Conservation (phyloP, 1,140 invertebrate species). For the Drosophila kurseongensis region DNA sequence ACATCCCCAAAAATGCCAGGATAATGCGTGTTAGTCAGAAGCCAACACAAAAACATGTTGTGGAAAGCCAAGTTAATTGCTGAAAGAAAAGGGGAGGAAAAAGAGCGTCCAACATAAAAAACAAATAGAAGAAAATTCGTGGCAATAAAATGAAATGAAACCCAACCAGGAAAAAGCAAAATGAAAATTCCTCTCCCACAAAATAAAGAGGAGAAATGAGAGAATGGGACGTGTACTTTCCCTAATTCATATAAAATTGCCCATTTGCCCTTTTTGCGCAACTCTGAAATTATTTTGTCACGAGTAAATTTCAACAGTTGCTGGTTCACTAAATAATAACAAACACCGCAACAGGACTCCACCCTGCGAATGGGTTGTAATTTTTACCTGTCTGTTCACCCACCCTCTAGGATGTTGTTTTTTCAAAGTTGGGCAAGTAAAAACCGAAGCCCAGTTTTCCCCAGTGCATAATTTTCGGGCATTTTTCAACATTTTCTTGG, state of each 20-base stretch:
- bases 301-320: constrained; percentile 43
- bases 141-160: constrained; percentile 45
- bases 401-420: constrained; percentile 16
- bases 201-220: constrained; percentile 1
- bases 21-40: constrained; percentile 14
- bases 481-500: constrained; percentile 39
- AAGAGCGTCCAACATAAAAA: constrained; percentile 19
- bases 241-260: constrained; percentile 47
- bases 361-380: neutral
- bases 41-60: constrained; percentile 20
- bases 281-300: constrained; percentile 36
- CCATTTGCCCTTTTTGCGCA: constrained; percentile 21
- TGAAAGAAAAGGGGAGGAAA: constrained; percentile 2
- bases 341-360: constrained; percentile 1
- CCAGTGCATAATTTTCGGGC: constrained; percentile 51
- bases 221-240: neutral
- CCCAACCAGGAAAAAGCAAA: neutral
- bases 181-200: constrained; percentile 11
- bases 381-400: constrained; percentile 26
- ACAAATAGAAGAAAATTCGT: constrained; percentile 34
- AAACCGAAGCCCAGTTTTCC: constrained; percentile 33
- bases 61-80: constrained; percentile 41
- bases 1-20: constrained; percentile 27
- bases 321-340: constrained; percentile 38
- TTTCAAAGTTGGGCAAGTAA: constrained; percentile 17